Base-by-base conservation (phyloP, 2,888 invertebrate species). In the Torymus tubicola region DNA sequence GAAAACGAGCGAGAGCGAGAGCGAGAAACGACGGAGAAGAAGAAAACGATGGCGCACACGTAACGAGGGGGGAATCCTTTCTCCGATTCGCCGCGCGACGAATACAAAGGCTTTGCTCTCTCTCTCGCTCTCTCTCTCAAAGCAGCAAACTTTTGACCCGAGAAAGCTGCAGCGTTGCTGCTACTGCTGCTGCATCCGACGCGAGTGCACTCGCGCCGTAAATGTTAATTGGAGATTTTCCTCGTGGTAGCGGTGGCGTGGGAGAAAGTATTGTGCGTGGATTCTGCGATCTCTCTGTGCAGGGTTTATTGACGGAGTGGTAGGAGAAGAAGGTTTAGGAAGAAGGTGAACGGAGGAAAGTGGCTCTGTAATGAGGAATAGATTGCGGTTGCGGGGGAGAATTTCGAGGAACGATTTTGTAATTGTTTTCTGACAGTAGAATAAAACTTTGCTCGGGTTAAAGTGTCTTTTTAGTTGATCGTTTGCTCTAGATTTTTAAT, bases 151-250 rank as follows among this genome's bases (percentile, higher is more conserved):
- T 42, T 42, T 42, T 42, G 42, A 42, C 42, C 42, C 8, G 42
- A 42, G 42, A 42, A 42, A 42, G 42, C 42, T 42, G 42, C 42
- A 31, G 31, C 31, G 31, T 31, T 8, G 42, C 42, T 42, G 42
- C 42, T 31, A 5, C 31, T 42, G 42, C 31, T 42, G 42, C 42
- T 42, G 42, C 42, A 42, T 42, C 42, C 42, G 42, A 42, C 42
- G 42, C 42, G 42, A 5, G 42, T 8, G 42, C 42, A 42, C 42
- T 42, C 42, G 8, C 18, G 8, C 53, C 24, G 67, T 63, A 70
- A 80, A 73, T 64, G 81, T 73, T 81, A 77, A 81, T 81, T 81
- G 72, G 73, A 77, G 76, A 76, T 77, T 68, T 75, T 75, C 75
- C 50, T 11, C 21, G 58, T 10, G 31, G 21, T 21, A 21, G 53